phyloP scores from a whole-genome alignment of 1,140 invertebrate genomes.

The Glossosoma conforme region DNA sequence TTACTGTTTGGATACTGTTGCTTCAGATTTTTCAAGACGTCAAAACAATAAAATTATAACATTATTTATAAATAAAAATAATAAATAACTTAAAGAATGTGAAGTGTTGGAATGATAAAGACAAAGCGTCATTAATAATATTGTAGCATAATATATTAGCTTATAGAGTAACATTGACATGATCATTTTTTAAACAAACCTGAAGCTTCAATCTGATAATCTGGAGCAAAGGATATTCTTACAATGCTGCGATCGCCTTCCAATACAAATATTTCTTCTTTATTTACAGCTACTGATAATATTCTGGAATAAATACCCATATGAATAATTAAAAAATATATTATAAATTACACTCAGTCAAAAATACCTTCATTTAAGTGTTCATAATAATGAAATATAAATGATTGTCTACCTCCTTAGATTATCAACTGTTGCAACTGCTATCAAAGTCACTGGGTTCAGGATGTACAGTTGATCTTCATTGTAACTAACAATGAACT shows the following conservation, averaged over 20 bases:
- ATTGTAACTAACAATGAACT: slow-evolving; percentile 70
- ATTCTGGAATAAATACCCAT: slow-evolving; percentile 39
- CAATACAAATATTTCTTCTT: slow-evolving; percentile 77
- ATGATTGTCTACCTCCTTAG: slow-evolving; percentile 37
- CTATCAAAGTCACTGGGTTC: slow-evolving; percentile 58
- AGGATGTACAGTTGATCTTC: slow-evolving; percentile 67
- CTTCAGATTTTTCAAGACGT: too few species aligned
- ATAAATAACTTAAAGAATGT: too few species aligned
- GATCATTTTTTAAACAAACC: slow-evolving; percentile 15
- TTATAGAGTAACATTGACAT: too few species aligned
- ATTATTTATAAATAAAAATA: too few species aligned
- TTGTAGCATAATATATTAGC: too few species aligned
- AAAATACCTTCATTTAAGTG: neutral
- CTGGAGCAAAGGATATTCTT: slow-evolving; percentile 53
- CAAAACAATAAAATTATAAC: too few species aligned
- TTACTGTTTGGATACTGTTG: too few species aligned
- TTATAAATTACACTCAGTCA: neutral
- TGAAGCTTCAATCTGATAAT: slow-evolving; percentile 31
- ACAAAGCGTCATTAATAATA: too few species aligned
- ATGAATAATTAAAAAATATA: neutral
- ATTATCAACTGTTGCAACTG: slow-evolving; percentile 48
- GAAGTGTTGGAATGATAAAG: too few species aligned
- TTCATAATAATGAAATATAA: too few species aligned
- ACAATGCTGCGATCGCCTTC: slow-evolving; percentile 63
- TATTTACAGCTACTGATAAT: slow-evolving; percentile 58